Evolutionary conservation across 2,797 vertebrate species (phyloP), one percentile per base, ranked within the genome.

Genomic region (Pelochelys cantorii): DNA sequence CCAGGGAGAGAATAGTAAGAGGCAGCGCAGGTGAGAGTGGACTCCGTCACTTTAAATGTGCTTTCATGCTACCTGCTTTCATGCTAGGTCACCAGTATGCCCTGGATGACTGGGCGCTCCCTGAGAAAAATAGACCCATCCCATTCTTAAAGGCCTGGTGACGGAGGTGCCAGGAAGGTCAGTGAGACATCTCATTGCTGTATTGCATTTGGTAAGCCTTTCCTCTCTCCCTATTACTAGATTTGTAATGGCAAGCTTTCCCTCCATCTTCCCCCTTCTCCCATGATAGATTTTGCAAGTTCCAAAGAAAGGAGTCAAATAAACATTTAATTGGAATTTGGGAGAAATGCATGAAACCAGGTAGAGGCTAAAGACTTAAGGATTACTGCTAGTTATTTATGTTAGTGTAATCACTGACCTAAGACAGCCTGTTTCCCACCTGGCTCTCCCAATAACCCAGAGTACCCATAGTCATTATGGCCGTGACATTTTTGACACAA

Each of bases 31-130:
- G 80, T 78, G 57, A 54, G 59, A 92, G 84, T 18, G 89, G 56
- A 59, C 65, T 91, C 94, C 92, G 79, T 91, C 34, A 83, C 62
- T 94, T 92, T 90, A 79, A 89, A 82, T 62, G 62, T 78, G 18
- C 25, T 59, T 94, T 81, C 83, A 93, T 17, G 11, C 14, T 71
- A 4, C 48, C 79, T 94, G 8, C 17, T 68, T 34, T 20, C 65
- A 68, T 68, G n/a, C 18, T 34, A 4, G 31, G n/a, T 4, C n/a
- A 83, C 57, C 22, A 74, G 84, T 92, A 29, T 5, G 31, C 79
- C 29, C 29, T 22, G 48, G 18, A 23, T 29, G 90, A 79, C 56
- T 2, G 4, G 77, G 17, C 75, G 71, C 85, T 85, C 81, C 3
- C 18, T 34, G 7, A 60, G 42, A 60, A 83, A 79, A 86, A 55